Evolutionary conservation across 2,113 vertebrate species (phyloP), one percentile per base, ranked within the genome.

Genomic region (Coryphaenoides rupestris): DNA sequence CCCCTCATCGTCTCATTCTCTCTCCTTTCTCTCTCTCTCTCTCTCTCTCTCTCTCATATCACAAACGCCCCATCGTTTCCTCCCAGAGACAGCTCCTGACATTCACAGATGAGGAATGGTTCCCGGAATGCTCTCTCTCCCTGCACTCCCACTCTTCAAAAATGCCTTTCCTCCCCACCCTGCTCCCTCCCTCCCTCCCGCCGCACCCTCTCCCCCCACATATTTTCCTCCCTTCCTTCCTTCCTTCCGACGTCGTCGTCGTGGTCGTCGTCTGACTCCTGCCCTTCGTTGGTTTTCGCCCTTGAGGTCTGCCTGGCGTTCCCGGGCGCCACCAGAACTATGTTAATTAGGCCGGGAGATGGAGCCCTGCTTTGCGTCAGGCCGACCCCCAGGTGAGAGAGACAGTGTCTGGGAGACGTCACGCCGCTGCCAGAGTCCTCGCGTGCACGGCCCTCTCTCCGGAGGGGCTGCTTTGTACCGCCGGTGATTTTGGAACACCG

Each of bases 61-160:
- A 80, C 66, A 58, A 86, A 79, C 59, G 59, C 64, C 63, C 63
- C 75, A n/a, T 75, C 73, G 64, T 75, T 77, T 66, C 77, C 72
- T 1, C 75, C 68, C 65, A 79, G 78, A 77, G 78, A 84, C 77
- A 62, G 68, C 67, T 83, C 80, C 77, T 83, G 86, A 87, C 80
- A 82, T 80, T 80, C 71, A 28, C 70, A 82, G 73, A 80, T 79
- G 79, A 82, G 80, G 76, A 83, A 84, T 73, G 79, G 77, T 78
- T 77, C 78, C 76, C 56, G 58, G 14, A 58, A 58, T 64, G 58
- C 62, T 19, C 61, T 60, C 62, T 19, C 61, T 60, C 55, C 52
- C 55, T 40, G 24, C 24, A 23, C 49, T 16, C 28, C 62, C 57
- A 63, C 55, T 45, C 63, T 67, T 69, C 56, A 53, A 55, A 33